Conservation (phyloP, 2,113 vertebrate species). For the Conger conger region DNA sequence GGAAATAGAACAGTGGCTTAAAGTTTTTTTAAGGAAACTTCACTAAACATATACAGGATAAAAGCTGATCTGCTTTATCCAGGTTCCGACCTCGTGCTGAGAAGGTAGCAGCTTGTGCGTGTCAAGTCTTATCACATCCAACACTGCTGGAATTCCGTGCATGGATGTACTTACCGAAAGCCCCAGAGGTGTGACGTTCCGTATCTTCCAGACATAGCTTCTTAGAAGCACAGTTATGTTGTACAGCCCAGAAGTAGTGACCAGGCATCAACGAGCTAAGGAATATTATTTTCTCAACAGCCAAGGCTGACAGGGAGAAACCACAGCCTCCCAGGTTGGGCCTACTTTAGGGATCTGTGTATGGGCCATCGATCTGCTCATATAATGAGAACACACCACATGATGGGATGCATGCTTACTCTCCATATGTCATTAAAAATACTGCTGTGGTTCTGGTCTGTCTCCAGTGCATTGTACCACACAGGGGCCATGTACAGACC, state of each 20-base stretch:
- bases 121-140: not conserved
- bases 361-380: not conserved
- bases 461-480: too few relatives aligned
- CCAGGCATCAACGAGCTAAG: not conserved
- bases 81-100: not conserved
- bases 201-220: not conserved
- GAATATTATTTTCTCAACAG: not conserved
- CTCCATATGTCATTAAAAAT: too few relatives aligned
- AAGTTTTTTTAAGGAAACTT: not conserved
- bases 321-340: not conserved
- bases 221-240: not conserved
- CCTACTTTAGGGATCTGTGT: not conserved
- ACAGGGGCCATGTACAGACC: too few relatives aligned
- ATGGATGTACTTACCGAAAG: not conserved
- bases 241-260: not conserved
- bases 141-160: not conserved
- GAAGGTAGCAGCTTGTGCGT: slow-evolving; percentile 2
- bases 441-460: too few relatives aligned
- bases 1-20: not conserved
- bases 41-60: not conserved
- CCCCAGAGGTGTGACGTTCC: not conserved
- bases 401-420: too few relatives aligned
- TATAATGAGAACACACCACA: not conserved
- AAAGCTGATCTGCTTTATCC: not conserved
- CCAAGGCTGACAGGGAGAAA: not conserved